Base-by-base conservation (phyloP, 2,113 vertebrate species). In the Phrynosoma platyrhinos region DNA sequence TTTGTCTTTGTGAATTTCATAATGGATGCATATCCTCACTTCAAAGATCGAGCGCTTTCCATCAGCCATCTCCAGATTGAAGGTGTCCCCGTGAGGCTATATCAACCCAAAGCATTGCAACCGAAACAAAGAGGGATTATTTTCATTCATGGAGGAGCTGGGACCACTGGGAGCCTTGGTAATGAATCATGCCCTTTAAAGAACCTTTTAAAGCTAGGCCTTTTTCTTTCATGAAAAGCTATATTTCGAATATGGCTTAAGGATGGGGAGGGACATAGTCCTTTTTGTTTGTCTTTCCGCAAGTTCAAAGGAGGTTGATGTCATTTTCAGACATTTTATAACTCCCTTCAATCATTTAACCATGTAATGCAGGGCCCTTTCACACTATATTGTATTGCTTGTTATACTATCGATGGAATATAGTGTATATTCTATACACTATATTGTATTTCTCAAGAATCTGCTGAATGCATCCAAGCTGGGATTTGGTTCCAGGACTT, bases 71-170 rank as follows among this genome's bases (percentile, higher is more conserved):
- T 94, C 64, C 90, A 6, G 12, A 96, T 97, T 83, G 89, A 89
- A 3, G 93, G 88, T 1, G 95, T 96, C 27, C 96, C 95, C 3
- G 96, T 97, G 74, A 93, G 96, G 71, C 89, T 97, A 9, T 97
- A 97, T 58, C 95, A 97, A 88, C 95, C 96, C 1, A 96, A 90
- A 5, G 6, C 91, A 5, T 84, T 83, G 47, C 91, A 91, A 16
- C 9, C 4, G 2, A 4, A 4, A 5, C 74, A 40, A 13, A 62
- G 72, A 36, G 72, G 72, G 13, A 25, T 36, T 20, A 0, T 85
- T 36, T 75, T 21, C 36, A 42, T 77, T 1, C 83, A 85, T 7
- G 83, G 83, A 30, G 83, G 83, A 18, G 55, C 32, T 3, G 72
- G 72, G 1, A 30, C 16, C 0, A 27, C 23, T 9, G 80, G 80